These are phyloP conservation scores for Entomyzon cyanotis DNA, from an alignment of 2,113 vertebrate species.

Conservation along the genomic window DNA sequence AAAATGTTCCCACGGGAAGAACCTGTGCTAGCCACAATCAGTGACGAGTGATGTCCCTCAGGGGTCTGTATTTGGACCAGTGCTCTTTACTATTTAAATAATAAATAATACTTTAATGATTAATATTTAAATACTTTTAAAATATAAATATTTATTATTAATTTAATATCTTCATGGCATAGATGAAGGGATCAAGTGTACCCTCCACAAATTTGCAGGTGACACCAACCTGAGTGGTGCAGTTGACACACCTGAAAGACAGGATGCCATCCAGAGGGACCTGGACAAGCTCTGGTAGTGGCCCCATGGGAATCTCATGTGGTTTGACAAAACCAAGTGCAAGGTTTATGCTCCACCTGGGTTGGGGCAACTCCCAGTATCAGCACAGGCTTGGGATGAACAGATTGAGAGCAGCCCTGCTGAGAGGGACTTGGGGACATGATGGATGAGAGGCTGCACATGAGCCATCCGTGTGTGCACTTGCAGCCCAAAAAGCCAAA, in stretches of 20 bases:
- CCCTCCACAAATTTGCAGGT: neutral
- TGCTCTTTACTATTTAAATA: neutral
- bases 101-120: neutral
- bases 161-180: neutral
- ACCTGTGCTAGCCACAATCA: too few species aligned
- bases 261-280: neutral
- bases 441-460: neutral
- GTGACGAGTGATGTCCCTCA: neutral
- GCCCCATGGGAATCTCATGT: neutral
- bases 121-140: neutral
- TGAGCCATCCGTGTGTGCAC: neutral
- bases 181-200: neutral
- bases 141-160: neutral
- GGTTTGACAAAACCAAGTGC: neutral
- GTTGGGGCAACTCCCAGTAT: neutral
- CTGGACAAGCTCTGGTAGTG: neutral
- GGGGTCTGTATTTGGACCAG: neutral
- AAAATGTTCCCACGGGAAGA: too few species aligned
- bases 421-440: neutral
- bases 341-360: too few species aligned
- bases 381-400: neutral
- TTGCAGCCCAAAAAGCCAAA: neutral
- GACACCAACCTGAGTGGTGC: neutral
- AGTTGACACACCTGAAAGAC: neutral
- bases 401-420: accelerated